Evolutionary conservation across 2,113 vertebrate genomes (phyloP), one percentile per base, ranked within the genome.

Genomic region (Daphoenositta chrysoptera): DNA sequence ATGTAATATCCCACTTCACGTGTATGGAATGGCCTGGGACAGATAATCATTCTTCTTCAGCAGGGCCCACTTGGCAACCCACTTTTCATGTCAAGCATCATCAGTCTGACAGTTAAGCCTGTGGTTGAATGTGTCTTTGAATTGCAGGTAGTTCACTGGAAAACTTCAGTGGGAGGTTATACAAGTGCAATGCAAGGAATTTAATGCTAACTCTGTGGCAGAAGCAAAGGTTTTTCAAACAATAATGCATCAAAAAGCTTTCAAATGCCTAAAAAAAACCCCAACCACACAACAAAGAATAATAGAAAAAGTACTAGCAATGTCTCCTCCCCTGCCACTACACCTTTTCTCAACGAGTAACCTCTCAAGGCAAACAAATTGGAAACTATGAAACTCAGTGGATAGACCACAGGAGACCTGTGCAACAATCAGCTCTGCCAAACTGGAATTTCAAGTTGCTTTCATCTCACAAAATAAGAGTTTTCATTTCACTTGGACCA

Each of bases 361-460:
- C 50, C 20, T 77, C 83, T 81, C 64, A 66, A 47, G 51, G 80
- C 64, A 92, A 95, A 86, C 79, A 88, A 90, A 92, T 39, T 54
- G 27, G 33, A 73, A 86, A 51, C 71, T 44, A 15, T 54, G 61
- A 93, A 89, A 66, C 15, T 66, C 56, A 14, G 64, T 28, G 58
- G 53, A 51, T 2, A 89, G 90, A 81, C 73, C 50, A 86, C 83
- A 81, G 81, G 84, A 87, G 69, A 91, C 47, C 80, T 84, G 40
- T 63, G 77, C 56, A 73, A 90, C 75, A 83, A 79, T 56, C 58
- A 60, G 35, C 39, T 94, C 35, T 87, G 91, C 76, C 64, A 94
- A 95, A 96, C 94, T 93, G 93, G 94, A 96, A 94, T 96, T 96
- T 92, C 95, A 89, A 68, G 91, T 94, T 96, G 50, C 77, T 90